Conservation (phyloP, 2,797 vertebrate genomes). For the Lacerta bilineata region DNA sequence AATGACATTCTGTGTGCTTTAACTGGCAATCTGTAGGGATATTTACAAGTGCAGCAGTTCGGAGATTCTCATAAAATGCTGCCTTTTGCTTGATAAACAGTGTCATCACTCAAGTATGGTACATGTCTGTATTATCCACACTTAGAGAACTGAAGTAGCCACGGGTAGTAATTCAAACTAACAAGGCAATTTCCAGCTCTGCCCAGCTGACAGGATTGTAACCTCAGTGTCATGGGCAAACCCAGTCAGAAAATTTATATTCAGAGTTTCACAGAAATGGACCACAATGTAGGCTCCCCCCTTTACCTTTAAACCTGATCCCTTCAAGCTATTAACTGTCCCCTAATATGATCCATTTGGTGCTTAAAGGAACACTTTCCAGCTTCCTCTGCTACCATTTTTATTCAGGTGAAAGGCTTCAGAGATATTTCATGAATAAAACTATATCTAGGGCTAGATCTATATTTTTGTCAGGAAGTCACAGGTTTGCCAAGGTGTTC, state of each 20-base stretch:
- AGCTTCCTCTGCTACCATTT: neutral
- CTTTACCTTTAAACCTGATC: neutral
- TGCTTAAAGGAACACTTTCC: slow-evolving; percentile 18
- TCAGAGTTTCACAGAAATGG: slow-evolving; percentile 11
- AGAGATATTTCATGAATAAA: neutral
- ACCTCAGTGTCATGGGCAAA: slow-evolving; percentile 30
- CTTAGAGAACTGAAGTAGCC: slow-evolving; percentile 39
- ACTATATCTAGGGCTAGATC: neutral
- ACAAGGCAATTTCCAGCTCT: slow-evolving; percentile 41
- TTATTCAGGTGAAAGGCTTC: neutral
- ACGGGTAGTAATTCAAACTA: slow-evolving; percentile 45
- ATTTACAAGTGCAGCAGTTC: slow-evolving; percentile 34
- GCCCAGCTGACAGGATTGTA: slow-evolving; percentile 20
- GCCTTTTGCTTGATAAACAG: slow-evolving; percentile 19
- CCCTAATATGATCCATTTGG: neutral
- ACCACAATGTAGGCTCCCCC: neutral
- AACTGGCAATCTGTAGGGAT: slow-evolving; percentile 38
- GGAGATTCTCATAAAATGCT: neutral
- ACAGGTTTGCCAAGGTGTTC: neutral
- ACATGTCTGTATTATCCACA: slow-evolving; percentile 36
- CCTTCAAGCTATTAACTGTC: slow-evolving; percentile 17
- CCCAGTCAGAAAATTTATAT: slow-evolving; percentile 20
- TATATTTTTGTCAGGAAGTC: neutral
- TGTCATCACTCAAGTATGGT: slow-evolving; percentile 34
- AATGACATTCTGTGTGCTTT: slow-evolving; percentile 41